Percentiles rank a stretch among this genome's conserved stretches.
phyloP scores from a whole-genome alignment of 2,113 vertebrate genomes.

The Pagrus major region DNA sequence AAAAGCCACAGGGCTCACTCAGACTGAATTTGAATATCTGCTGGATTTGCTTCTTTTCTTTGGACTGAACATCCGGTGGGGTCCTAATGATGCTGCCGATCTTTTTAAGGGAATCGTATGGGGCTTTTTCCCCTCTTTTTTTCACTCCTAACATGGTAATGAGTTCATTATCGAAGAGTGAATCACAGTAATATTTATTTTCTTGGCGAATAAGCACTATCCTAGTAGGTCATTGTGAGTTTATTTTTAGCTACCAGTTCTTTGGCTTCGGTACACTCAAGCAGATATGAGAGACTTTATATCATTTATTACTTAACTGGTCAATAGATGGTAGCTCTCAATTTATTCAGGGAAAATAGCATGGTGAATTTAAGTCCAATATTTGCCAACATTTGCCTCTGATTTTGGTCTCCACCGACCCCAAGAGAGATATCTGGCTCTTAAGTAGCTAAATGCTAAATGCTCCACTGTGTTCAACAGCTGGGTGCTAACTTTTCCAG shows the following conservation, averaged over 20 bases:
- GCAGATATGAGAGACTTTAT: not conserved
- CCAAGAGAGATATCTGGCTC: no score
- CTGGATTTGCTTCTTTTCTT: constrained; percentile 5
- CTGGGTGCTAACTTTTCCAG: not conserved
- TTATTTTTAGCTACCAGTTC: not conserved
- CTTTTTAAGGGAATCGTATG: not conserved
- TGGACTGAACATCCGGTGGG: not conserved
- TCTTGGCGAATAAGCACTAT: not conserved
- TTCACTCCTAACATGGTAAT: not conserved
- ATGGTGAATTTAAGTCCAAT: no score
- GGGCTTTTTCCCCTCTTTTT: no score
- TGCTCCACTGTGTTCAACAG: not conserved
- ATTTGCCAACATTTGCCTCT: no score
- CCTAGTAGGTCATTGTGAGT: not conserved
- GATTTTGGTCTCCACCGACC: no score
- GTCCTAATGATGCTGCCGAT: not conserved
- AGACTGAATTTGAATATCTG: constrained; percentile 23
- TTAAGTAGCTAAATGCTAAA: no score
- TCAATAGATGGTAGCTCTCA: not conserved
- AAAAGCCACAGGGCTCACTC: not conserved
- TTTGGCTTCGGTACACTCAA: not conserved
- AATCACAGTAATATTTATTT: not conserved
- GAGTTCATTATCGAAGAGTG: not conserved
- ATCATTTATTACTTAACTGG: not conserved
- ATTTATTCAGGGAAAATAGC: not conserved